Conservation (phyloP, 2,888 invertebrate genomes). For the Carabus problematicus region DNA sequence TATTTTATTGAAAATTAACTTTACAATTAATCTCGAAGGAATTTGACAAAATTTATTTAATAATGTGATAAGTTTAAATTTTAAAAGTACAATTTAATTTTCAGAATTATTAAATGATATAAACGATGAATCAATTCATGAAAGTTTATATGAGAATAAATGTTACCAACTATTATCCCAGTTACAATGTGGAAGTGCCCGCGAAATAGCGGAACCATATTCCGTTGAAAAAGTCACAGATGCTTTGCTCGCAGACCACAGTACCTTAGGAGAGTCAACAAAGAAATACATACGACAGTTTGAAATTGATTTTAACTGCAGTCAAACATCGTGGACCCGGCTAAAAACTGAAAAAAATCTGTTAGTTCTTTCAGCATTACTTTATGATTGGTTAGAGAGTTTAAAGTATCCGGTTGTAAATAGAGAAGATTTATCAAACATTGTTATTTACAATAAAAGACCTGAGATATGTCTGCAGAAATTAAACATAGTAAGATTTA, state of each 20-base stretch:
- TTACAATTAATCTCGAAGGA: too few species aligned
- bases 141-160: slow-evolving; percentile 61
- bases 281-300: slow-evolving; percentile 63
- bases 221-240: slow-evolving; percentile 55
- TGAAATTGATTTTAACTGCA: slow-evolving; percentile 71
- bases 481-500: slow-evolving; percentile 61
- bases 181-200: slow-evolving; percentile 48
- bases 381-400: slow-evolving; percentile 81
- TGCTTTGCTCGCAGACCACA: slow-evolving; percentile 67
- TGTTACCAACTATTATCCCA: slow-evolving; percentile 61
- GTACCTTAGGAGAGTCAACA: slow-evolving; percentile 64
- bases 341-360: slow-evolving; percentile 71
- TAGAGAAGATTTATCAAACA: slow-evolving; percentile 70
- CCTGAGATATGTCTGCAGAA: slow-evolving; percentile 69
- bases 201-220: slow-evolving; percentile 50
- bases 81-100: not conserved
- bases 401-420: slow-evolving; percentile 73
- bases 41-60: too few species aligned
- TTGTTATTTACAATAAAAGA: slow-evolving; percentile 69
- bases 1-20: too few species aligned
- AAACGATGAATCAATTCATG: slow-evolving; percentile 60
- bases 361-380: slow-evolving; percentile 67
- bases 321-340: slow-evolving; percentile 69
- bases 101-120: slow-evolving; percentile 31
- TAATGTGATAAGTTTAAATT: too few species aligned